These are phyloP conservation scores for Uropsilus gracilis DNA, from an alignment of 2,113 vertebrate species.

Conservation along the genomic window DNA sequence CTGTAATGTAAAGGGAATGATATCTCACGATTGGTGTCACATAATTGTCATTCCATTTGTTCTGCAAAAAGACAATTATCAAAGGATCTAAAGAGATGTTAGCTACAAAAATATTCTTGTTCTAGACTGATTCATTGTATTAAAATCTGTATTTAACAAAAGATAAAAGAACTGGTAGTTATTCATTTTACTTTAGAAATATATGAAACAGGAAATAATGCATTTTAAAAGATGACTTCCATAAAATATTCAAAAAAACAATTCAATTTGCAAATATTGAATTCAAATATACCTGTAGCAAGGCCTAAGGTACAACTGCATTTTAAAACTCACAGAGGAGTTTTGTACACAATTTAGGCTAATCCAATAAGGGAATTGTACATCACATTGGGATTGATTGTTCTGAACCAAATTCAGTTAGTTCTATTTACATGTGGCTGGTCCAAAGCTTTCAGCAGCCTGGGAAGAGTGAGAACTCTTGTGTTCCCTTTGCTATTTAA, in stretches of 20 bases:
- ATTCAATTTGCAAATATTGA: constrained; percentile 36
- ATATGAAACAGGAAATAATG: constrained; percentile 3
- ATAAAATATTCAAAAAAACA: constrained; percentile 27
- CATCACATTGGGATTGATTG: not conserved
- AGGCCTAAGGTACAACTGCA: not conserved
- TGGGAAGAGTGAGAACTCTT: not conserved
- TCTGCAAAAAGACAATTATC: not conserved
- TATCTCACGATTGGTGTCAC: not conserved
- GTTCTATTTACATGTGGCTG: not conserved
- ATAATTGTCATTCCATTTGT: not conserved
- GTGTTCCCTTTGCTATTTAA: not conserved
- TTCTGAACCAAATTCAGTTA: constrained; percentile 29
- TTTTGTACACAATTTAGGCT: constrained; percentile 1
- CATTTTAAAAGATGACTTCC: constrained; percentile 33
- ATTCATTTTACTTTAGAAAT: constrained; percentile 25
- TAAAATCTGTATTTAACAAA: constrained; percentile 42
- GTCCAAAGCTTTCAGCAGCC: not conserved
- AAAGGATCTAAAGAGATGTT: not conserved
- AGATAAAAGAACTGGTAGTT: not conserved
- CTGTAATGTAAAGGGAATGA: not conserved
- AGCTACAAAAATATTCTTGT: not conserved
- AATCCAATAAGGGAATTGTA: not conserved
- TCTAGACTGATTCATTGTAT: not conserved
- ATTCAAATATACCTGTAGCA: not conserved
- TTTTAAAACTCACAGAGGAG: constrained; percentile 4